phyloP scores from a whole-genome alignment of 2,888 invertebrate genomes.

The Pedicia rivosa region DNA sequence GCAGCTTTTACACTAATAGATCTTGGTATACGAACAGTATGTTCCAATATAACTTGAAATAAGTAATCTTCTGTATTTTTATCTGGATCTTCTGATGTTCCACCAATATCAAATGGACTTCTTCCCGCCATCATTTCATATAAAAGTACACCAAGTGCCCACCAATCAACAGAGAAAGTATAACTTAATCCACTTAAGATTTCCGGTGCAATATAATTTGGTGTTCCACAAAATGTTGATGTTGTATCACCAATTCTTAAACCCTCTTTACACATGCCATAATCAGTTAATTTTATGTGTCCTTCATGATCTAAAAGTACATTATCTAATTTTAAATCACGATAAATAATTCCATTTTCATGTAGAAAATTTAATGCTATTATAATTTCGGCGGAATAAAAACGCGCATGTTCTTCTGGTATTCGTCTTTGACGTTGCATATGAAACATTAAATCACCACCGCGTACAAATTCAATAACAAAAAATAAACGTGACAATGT shows the following conservation, averaged over 20 bases:
- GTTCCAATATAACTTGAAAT: slow-evolving; percentile 96
- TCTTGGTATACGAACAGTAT: slow-evolving; percentile 95
- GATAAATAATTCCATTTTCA: slow-evolving; percentile 94
- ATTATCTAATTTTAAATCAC: slow-evolving; percentile 93
- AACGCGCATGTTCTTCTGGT: slow-evolving; percentile 95
- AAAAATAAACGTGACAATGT: slow-evolving; percentile 92
- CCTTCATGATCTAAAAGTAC: slow-evolving; percentile 96
- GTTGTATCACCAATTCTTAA: slow-evolving; percentile 90
- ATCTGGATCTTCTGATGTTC: slow-evolving; percentile 92
- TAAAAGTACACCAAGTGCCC: slow-evolving; percentile 91
- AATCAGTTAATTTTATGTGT: slow-evolving; percentile 97
- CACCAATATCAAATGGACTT: slow-evolving; percentile 96
- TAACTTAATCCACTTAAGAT: slow-evolving; percentile 90
- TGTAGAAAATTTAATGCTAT: slow-evolving; percentile 96
- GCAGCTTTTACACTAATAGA: slow-evolving; percentile 95
- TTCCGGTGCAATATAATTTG: slow-evolving; percentile 99
- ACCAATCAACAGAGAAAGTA: slow-evolving; percentile 78
- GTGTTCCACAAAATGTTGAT: slow-evolving; percentile 91
- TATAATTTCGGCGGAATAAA: slow-evolving; percentile 98
- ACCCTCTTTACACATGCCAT: slow-evolving; percentile 96
- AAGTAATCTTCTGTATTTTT: slow-evolving; percentile 98
- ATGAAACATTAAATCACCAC: slow-evolving; percentile 97
- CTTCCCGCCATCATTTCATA: slow-evolving; percentile 99
- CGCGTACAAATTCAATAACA: slow-evolving; percentile 98
- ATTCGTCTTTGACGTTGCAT: slow-evolving; percentile 96